Percentiles rank a stretch among this genome's conserved stretches.
These are phyloP conservation scores for Oryctolagus cuniculus DNA, from an alignment of 2,113 vertebrate species.

Conservation along the genomic window DNA sequence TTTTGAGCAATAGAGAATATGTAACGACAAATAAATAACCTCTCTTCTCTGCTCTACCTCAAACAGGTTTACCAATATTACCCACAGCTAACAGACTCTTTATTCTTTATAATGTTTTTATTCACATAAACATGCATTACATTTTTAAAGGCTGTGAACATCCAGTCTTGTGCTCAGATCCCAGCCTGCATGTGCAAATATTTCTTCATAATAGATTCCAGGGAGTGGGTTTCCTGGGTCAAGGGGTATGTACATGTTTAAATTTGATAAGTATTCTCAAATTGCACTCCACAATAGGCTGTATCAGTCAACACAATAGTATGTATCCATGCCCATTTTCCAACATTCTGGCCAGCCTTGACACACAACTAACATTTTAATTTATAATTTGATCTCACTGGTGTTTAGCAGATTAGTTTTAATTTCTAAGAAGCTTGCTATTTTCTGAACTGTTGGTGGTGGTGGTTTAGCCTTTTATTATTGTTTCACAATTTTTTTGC, in stretches of 20 bases:
- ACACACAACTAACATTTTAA: constrained; percentile 57
- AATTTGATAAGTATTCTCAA: constrained; percentile 75
- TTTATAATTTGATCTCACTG: constrained; percentile 62
- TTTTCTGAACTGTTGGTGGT: not conserved
- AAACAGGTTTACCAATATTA: not conserved
- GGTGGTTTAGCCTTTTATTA: not conserved
- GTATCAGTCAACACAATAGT: constrained; percentile 40
- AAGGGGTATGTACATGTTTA: constrained; percentile 75
- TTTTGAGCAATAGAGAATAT: not conserved
- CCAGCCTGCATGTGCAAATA: constrained; percentile 62
- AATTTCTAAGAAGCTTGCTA: not conserved
- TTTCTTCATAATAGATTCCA: constrained; percentile 60
- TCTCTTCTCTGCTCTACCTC: not conserved
- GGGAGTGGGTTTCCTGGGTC: constrained; percentile 59
- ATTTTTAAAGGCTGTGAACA: constrained; percentile 15
- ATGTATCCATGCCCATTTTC: constrained; percentile 45
- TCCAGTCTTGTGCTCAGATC: constrained; percentile 15
- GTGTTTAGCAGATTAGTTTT: constrained; percentile 37
- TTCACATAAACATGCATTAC: not conserved
- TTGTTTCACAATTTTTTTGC: constrained; percentile 3
- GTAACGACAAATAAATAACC: not conserved
- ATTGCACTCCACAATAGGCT: constrained; percentile 57
- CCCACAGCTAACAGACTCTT: not conserved
- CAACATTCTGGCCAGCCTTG: constrained; percentile 49
- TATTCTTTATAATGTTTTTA: constrained; percentile 64